Evolutionary conservation across 2,888 invertebrate genomes (phyloP), one percentile per base, ranked within the genome.

Genomic region (Blastobasis lacticolella): DNA sequence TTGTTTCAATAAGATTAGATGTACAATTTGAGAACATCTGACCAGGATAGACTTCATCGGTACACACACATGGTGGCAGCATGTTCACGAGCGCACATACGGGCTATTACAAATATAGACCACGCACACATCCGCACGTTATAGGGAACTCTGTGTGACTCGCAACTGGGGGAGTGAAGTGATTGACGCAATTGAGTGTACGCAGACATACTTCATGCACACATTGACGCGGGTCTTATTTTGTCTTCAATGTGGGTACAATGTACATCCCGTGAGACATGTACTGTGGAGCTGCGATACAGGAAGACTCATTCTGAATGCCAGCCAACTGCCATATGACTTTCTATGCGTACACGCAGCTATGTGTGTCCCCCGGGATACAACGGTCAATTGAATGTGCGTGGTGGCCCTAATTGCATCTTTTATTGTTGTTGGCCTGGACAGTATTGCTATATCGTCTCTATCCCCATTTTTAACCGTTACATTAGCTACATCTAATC

Each of bases 41-140:
- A 48, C 71, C 73, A 78, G 78, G 75, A 80, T 80, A 81, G 78
- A 80, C 78, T 81, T 78, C 81, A 84, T 83, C 83, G 82, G 86
- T 74, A 79, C 83, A 66, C 81, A 81, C 86, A 86, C 84, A 84
- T 83, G 81, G 77, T 63, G 64, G 63, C 79, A 71, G 72, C 67
- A 77, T 81, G 81, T 69, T 70, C 67, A 69, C 72, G 73, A 70
- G 69, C 78, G 75, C 81, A 79, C 77, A 75, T 73, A 76, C 64
- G 65, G 73, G 71, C 72, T 78, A 78, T 81, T 82, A 23, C 23
- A 85, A 81, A 84, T 86, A 84, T 87, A 86, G 83, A 73, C 61
- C 82, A 80, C 81, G 36, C 81, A 75, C 75, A 82, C 84, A 72
- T 50, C 53, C 52, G 57, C 45, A 57, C 47, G 46, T 41, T 54